These are phyloP conservation scores for Pristionchus maxplancki DNA, from an alignment of 2,888 invertebrate genomes.

Conservation along the genomic window DNA sequence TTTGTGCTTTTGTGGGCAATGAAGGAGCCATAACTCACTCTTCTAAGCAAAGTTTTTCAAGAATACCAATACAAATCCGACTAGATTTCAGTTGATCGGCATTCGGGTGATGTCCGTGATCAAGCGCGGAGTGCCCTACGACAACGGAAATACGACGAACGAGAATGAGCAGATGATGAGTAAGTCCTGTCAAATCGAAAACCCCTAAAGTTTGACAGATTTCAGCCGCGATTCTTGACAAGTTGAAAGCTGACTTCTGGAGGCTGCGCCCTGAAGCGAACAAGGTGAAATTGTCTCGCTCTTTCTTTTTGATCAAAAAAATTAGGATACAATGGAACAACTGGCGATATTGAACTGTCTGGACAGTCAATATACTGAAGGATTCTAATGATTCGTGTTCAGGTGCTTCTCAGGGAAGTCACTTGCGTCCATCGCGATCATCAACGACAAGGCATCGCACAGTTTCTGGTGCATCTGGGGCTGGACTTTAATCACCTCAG, in stretches of 20 bases:
- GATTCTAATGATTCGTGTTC: too few relatives aligned
- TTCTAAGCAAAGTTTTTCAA: too few relatives aligned
- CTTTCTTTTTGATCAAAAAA: not conserved
- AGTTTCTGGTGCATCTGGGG: not conserved
- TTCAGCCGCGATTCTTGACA: not conserved
- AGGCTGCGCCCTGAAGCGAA: not conserved
- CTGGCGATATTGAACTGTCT: not conserved
- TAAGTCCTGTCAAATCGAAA: too few relatives aligned
- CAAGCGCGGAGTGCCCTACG: not conserved
- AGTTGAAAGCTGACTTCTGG: not conserved
- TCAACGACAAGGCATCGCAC: conserved; percentile 44
- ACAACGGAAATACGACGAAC: not conserved
- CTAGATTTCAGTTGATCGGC: not conserved
- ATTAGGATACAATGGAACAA: not conserved
- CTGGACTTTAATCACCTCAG: not conserved
- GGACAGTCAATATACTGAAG: too few relatives aligned
- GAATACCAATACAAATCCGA: too few relatives aligned
- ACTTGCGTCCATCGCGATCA: not conserved
- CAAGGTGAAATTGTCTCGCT: not conserved
- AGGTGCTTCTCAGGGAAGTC: conserved; percentile 18
- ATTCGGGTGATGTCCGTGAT: not conserved
- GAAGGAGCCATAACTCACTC: too few relatives aligned
- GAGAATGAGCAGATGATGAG: not conserved
- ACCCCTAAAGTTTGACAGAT: too few relatives aligned
- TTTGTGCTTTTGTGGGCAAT: too few relatives aligned